Conservation (phyloP, 2,113 vertebrate genomes). For the Loxodonta africana region DNA sequence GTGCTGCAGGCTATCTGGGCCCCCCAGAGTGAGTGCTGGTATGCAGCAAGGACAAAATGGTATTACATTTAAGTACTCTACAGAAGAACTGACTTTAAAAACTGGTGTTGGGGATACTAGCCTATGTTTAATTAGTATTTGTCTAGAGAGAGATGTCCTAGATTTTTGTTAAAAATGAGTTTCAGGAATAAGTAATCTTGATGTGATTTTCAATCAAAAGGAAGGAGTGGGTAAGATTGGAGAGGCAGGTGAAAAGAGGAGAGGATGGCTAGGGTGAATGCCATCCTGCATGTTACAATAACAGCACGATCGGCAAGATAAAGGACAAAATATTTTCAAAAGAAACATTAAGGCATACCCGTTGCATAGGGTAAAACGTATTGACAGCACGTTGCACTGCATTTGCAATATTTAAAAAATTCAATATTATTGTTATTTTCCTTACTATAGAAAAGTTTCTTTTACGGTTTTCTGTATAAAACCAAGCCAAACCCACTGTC, state of each 20-base stretch:
- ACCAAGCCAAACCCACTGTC: too few relatives aligned
- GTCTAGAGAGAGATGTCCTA: not conserved
- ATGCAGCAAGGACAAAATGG: not conserved
- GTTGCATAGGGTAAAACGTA: too few relatives aligned
- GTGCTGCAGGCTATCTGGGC: rapidly evolving
- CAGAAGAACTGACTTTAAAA: not conserved
- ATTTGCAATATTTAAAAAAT: not conserved
- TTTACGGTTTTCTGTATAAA: not conserved
- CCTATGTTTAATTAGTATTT: not conserved
- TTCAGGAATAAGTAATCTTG: not conserved
- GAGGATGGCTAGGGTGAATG: not conserved
- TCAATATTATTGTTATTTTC: not conserved
- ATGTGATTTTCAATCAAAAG: not conserved
- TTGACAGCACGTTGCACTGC: not conserved
- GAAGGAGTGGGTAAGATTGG: not conserved
- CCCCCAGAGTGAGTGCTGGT: rapidly evolving
- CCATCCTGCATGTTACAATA: not conserved
- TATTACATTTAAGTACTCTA: not conserved
- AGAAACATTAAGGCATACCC: not conserved
- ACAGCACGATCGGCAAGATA: not conserved
- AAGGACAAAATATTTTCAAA: not conserved
- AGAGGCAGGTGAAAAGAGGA: not conserved
- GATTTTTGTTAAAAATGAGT: not conserved
- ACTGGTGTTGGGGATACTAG: not conserved
- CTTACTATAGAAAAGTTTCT: not conserved